Evolutionary conservation across 2,113 vertebrate genomes (phyloP), one percentile per base, ranked within the genome.

Genomic region (Tympanuchus pallidicinctus): DNA sequence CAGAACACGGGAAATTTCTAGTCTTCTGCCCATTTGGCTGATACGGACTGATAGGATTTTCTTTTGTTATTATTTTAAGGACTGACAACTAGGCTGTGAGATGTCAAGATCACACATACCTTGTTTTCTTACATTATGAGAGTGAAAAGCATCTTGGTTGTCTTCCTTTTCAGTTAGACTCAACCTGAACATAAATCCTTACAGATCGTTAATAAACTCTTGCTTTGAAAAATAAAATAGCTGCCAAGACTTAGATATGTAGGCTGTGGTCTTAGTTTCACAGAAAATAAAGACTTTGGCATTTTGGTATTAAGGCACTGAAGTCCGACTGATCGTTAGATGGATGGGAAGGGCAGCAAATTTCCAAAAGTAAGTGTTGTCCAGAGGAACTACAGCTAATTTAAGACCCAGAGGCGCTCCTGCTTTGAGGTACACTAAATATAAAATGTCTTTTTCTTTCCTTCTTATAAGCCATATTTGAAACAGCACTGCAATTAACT

Each of bases 401-500:
- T 89, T 57, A 43, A 76, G 67, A 71, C 48, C 20, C 36, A 86
- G 66, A 94, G 32, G 73, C 47, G 24, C 1, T 87, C 22, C 22
- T 89, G 24, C 63, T 88, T 84, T 93, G 79, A 87, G 73, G n/a
- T 80, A 15, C 36, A 78, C 28, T 75, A 36, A 43, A 63, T 82
- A 93, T 71, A 57, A 93, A 91, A 93, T 63, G 20, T 16, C 6
- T 57, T 50, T 70, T 65, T 11, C 15, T 86, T 25, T 69, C 40
- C 43, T 81, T 83, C 67, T 88, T 60, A 79, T 69, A 40, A 48
- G 30, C 8, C 2, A 13, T 85, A 70, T 91, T 93, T 83, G 47
- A 94, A 94, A 91, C 30, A 89, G 22, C 6, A 24, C 24, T 74
- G 14, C 32, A 92, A 80, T 86, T 74, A 92, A 73, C 60, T 96